These are phyloP conservation scores for Monomorium pharaonis DNA, from an alignment of 1,140 invertebrate genomes.

Conservation along the genomic window DNA sequence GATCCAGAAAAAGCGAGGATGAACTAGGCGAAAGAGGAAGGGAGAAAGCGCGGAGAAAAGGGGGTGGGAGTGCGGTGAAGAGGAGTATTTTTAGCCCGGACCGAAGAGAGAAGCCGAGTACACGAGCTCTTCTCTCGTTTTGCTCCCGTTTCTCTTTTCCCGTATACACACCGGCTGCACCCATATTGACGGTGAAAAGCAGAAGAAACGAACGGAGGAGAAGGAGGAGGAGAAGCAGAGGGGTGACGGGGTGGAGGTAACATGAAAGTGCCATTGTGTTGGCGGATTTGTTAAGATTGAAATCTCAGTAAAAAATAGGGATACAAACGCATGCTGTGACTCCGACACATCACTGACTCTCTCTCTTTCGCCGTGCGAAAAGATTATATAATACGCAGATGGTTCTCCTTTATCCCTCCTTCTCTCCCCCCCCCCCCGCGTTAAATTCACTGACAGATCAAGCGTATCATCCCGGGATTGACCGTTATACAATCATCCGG, in stretches of 20 bases:
- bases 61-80: constrained; percentile 52
- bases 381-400: constrained; percentile 19
- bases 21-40: not conserved
- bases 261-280: constrained; percentile 53
- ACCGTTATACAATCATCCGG: not conserved
- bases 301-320: not conserved
- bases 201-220: constrained; percentile 51
- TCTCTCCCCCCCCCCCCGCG: not conserved
- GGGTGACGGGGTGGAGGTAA: not conserved
- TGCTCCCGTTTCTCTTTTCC: constrained; percentile 66
- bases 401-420: too few species aligned
- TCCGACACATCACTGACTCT: constrained; percentile 8
- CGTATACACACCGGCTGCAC: constrained; percentile 56
- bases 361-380: not conserved
- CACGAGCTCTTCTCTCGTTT: constrained; percentile 61
- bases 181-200: constrained; percentile 66
- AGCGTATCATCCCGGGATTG: not conserved
- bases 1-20: constrained; percentile 52
- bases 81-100: constrained; percentile 65
- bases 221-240: not conserved
- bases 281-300: constrained; percentile 52
- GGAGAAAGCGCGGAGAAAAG: not conserved
- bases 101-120: constrained; percentile 42
- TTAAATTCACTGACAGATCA: constrained; percentile 11
- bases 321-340: constrained; percentile 4